phyloP scores from a whole-genome alignment of 2,797 vertebrate genomes.

The Periparus ater region DNA sequence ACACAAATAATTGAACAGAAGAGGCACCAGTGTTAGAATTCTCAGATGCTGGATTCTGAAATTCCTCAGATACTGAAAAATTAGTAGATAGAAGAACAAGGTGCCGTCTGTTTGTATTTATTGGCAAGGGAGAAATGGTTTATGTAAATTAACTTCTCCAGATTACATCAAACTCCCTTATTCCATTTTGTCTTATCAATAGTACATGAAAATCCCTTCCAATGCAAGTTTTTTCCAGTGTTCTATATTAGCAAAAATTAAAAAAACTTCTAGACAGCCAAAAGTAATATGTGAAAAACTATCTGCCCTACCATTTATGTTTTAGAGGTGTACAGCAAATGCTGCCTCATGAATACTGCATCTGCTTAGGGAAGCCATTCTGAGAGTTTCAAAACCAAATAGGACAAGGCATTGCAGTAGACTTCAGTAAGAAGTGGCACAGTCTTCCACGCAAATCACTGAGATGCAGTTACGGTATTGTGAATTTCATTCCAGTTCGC shows the following conservation, averaged over 20 bases:
- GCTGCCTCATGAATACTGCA: background rate
- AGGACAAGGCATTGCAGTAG: background rate
- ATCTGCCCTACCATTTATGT: background rate
- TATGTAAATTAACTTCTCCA: background rate
- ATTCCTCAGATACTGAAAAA: background rate
- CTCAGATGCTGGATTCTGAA: background rate
- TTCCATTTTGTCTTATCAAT: background rate
- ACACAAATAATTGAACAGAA: background rate
- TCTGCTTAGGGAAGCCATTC: background rate
- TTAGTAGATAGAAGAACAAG: background rate
- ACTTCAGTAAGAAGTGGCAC: background rate
- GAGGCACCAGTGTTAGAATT: background rate
- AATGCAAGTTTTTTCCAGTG: background rate
- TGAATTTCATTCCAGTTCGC: background rate
- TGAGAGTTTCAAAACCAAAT: background rate
- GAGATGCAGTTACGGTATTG: background rate
- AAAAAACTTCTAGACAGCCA: background rate
- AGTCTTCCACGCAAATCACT: background rate
- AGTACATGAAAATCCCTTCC: background rate
- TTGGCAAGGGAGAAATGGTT: background rate
- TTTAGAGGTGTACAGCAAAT: background rate
- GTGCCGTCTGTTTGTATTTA: background rate
- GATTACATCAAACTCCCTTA: background rate
- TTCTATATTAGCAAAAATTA: background rate
- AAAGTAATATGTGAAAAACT: background rate